Conservation (phyloP, 2,797 vertebrate species). For the Megaceryle alcyon region DNA sequence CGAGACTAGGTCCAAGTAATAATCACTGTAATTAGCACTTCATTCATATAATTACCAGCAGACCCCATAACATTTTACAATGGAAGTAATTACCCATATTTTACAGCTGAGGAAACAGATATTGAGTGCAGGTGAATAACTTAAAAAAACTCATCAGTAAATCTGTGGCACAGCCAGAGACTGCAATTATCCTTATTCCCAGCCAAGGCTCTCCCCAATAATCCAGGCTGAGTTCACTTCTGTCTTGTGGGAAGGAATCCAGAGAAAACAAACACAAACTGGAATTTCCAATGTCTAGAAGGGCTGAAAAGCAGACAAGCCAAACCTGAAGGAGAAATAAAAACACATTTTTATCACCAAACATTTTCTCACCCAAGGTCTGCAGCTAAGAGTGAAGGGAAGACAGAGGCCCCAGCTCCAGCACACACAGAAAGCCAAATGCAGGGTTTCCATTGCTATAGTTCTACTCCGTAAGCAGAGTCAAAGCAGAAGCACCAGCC, state of each 20-base stretch:
- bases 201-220: constrained; percentile 56
- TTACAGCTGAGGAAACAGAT: constrained; percentile 68
- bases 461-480: neutral
- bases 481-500: constrained; percentile 1
- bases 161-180: constrained; percentile 47
- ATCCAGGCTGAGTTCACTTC: constrained; percentile 60
- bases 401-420: neutral
- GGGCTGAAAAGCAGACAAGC: constrained; percentile 63
- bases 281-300: constrained; percentile 54
- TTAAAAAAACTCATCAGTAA: constrained; percentile 59
- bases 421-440: neutral
- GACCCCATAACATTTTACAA: constrained; percentile 69
- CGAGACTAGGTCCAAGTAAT: constrained; percentile 57
- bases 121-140: constrained; percentile 61
- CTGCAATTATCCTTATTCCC: constrained; percentile 61
- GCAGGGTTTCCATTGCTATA: neutral
- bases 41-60: constrained; percentile 64
- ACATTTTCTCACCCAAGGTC: neutral
- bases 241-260: constrained; percentile 59
- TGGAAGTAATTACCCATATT: constrained; percentile 66
- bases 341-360: constrained; percentile 44
- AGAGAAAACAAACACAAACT: constrained; percentile 55
- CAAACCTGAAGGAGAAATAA: constrained; percentile 66
- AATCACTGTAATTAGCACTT: constrained; percentile 67
- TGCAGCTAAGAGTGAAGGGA: neutral